Conservation (phyloP, 1,140 invertebrate genomes). For the Atta colombica region DNA sequence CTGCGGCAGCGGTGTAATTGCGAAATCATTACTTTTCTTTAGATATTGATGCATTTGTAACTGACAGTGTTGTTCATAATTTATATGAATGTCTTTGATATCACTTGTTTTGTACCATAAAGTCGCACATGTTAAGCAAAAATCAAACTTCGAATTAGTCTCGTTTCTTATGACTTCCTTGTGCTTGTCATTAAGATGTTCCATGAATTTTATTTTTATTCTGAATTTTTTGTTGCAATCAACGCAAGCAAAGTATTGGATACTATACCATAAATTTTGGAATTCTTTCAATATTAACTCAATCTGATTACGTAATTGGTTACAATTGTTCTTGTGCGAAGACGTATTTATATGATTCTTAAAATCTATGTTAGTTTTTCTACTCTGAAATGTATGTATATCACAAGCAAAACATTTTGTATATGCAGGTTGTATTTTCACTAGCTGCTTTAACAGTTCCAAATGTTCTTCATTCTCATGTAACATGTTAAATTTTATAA, state of each 20-base stretch:
- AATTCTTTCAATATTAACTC: constrained; percentile 68
- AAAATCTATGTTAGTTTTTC: constrained; percentile 4
- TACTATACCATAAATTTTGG: constrained; percentile 71
- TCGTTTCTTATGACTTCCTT: not conserved
- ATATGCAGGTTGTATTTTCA: not conserved
- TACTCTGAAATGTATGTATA: no score
- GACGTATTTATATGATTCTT: constrained; percentile 22
- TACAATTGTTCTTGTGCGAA: not conserved
- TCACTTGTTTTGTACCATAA: constrained; percentile 66
- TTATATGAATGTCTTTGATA: not conserved
- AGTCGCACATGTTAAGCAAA: constrained; percentile 74
- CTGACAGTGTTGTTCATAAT: constrained; percentile 58
- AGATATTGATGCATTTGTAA: constrained; percentile 68
- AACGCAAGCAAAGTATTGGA: constrained; percentile 60
- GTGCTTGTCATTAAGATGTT: constrained; percentile 50
- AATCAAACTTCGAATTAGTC: constrained; percentile 63
- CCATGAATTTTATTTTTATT: constrained; percentile 71
- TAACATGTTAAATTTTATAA: not conserved
- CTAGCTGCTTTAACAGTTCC: not conserved
- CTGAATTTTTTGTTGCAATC: constrained; percentile 60
- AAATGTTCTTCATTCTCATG: constrained; percentile 35
- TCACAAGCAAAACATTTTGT: constrained; percentile 40
- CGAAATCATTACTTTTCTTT: constrained; percentile 62
- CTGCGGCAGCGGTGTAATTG: constrained; percentile 61
- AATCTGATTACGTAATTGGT: not conserved